Evolutionary conservation across 2,797 vertebrate species (phyloP).

Genomic region (Linurgus olivaceus): DNA sequence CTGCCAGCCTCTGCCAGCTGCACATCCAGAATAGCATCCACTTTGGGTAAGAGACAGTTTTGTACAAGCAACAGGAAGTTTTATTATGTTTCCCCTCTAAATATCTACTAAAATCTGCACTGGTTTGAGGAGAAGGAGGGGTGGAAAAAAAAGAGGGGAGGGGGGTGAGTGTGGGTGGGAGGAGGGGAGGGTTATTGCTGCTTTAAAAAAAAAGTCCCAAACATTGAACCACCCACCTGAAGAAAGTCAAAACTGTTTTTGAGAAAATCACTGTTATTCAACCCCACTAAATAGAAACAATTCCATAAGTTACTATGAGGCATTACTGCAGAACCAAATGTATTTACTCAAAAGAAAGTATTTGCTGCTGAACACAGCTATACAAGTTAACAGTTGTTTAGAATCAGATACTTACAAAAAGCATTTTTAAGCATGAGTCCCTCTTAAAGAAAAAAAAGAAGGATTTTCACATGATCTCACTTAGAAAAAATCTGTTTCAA

Average conservation of each 20-base stretch:
- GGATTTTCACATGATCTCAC: conserved; percentile 70
- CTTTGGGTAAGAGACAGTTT: neutral
- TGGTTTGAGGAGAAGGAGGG: neutral
- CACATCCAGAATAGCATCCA: accelerated
- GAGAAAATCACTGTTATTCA: neutral
- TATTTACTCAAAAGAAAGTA: neutral
- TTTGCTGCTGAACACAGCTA: neutral
- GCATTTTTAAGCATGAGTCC: conserved; percentile 11
- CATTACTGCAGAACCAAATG: neutral
- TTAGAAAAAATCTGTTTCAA: conserved; percentile 69
- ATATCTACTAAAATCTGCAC: neutral
- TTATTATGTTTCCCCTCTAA: neutral
- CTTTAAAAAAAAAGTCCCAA: neutral
- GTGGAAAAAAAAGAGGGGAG: accelerated
- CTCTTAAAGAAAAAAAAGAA: conserved; percentile 18
- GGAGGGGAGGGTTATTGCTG: neutral
- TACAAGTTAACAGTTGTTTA: neutral
- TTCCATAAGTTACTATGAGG: neutral
- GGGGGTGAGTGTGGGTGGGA: neutral
- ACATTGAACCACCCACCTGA: neutral
- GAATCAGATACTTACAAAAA: neutral
- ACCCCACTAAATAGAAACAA: neutral
- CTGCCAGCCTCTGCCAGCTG: neutral
- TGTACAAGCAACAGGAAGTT: neutral
- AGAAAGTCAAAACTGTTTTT: neutral